phyloP scores from a whole-genome alignment of 2,797 vertebrate species.

The Mormyrus hasselquistii region DNA sequence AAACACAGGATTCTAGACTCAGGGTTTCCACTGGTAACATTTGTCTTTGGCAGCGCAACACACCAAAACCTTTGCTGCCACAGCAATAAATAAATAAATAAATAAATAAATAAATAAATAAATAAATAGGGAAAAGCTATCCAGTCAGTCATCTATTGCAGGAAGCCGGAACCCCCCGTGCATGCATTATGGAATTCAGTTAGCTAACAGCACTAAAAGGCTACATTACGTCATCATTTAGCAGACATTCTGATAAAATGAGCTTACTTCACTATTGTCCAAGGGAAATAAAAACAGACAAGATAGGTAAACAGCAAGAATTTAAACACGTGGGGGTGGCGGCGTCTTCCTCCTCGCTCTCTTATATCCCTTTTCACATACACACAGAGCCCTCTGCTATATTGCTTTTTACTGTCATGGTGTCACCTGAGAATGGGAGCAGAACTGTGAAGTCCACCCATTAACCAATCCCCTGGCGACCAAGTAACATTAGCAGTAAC shows the following conservation, averaged over 20 bases:
- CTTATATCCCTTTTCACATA: not conserved
- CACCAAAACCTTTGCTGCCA: not conserved
- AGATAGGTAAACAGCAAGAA: not conserved
- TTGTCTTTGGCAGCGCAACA: not conserved
- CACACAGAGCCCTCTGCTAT: not conserved
- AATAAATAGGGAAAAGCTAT: not conserved
- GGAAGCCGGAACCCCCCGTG: not conserved
- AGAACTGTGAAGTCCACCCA: not conserved
- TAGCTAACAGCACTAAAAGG: not conserved
- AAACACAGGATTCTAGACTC: not conserved
- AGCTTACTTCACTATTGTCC: not conserved
- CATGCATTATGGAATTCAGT: not conserved
- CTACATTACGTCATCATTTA: not conserved
- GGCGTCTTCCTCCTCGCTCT: not conserved
- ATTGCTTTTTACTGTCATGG: not conserved
- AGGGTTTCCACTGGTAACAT: not conserved
- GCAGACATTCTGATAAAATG: not conserved
- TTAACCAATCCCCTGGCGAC: not conserved
- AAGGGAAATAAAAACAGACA: not conserved
- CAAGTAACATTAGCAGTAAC: not conserved
- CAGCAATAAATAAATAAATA: not conserved
- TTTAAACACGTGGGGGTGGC: not conserved
- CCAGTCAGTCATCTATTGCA: not conserved
- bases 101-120: not conserved
- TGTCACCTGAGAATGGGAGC: not conserved